Evolutionary conservation across 1,140 invertebrate species (phyloP).

Genomic region (Drosophila arawakana): DNA sequence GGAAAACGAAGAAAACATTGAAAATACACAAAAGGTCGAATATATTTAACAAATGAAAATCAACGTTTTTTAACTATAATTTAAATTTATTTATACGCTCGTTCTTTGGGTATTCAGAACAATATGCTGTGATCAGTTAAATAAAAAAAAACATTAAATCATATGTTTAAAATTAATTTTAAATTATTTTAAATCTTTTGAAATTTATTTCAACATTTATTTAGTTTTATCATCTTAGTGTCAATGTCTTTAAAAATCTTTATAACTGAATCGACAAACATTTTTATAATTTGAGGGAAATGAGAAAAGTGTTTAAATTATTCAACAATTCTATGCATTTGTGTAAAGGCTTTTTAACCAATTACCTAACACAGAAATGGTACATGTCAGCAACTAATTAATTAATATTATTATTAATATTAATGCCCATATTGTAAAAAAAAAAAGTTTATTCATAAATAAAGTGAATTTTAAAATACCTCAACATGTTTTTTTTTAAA

Average conservation of each 20-base stretch:
- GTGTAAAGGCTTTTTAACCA: slow-evolving; percentile 40
- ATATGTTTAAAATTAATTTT: slow-evolving; percentile 29
- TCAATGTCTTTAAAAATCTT: slow-evolving; percentile 25
- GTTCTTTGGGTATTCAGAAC: slow-evolving; percentile 62
- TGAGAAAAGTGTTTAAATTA: slow-evolving; percentile 36
- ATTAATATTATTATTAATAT: slow-evolving; percentile 33
- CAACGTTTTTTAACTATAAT: slow-evolving; percentile 16
- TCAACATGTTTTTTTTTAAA: neutral
- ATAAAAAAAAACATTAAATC: slow-evolving; percentile 52
- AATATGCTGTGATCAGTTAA: slow-evolving; percentile 79
- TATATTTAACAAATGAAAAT: slow-evolving; percentile 28
- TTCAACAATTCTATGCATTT: slow-evolving; percentile 27
- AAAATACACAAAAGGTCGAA: slow-evolving; percentile 31
- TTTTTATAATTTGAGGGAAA: slow-evolving; percentile 12
- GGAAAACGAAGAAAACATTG: slow-evolving; percentile 25
- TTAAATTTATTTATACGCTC: slow-evolving; percentile 21
- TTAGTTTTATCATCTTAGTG: slow-evolving; percentile 53
- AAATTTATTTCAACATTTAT: slow-evolving; percentile 67
- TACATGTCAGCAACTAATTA: slow-evolving; percentile 56
- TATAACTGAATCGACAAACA: slow-evolving; percentile 11
- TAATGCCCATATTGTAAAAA: slow-evolving; percentile 68
- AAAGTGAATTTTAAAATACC: slow-evolving; percentile 63
- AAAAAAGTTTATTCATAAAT: slow-evolving; percentile 64
- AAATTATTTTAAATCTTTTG: slow-evolving; percentile 44
- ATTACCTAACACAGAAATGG: slow-evolving; percentile 57